phyloP scores from a whole-genome alignment of 2,797 vertebrate genomes.

The Novumbra hubbsi region DNA sequence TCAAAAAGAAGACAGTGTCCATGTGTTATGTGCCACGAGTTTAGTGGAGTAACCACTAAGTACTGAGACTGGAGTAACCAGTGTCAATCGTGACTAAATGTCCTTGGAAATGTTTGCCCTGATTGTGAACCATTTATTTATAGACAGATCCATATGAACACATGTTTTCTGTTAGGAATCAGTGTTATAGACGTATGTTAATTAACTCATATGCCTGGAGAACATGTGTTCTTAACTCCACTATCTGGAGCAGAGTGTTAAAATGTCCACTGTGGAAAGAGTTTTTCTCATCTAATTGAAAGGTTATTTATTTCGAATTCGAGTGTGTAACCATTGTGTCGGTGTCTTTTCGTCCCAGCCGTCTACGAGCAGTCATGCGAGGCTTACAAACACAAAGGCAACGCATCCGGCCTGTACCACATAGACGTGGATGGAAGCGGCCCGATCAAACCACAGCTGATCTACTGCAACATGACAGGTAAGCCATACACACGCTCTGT shows the following conservation, averaged over 20 bases:
- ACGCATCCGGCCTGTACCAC: slow-evolving; percentile 86
- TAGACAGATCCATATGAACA: not conserved
- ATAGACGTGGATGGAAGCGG: slow-evolving; percentile 94
- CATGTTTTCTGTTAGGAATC: not conserved
- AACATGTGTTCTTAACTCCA: not conserved
- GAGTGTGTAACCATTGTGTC: not conserved
- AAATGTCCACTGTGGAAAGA: not conserved
- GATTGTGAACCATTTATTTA: no score
- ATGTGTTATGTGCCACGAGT: no score
- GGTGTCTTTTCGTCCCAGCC: slow-evolving; percentile 65
- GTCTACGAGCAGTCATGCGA: slow-evolving; percentile 92
- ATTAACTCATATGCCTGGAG: not conserved
- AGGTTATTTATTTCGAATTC: not conserved
- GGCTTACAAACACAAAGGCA: slow-evolving; percentile 92
- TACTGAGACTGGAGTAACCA: no score
- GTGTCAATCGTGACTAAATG: no score
- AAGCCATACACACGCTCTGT: slow-evolving; percentile 42
- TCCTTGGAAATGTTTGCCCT: no score
- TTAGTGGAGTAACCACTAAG: no score
- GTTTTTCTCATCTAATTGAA: no score
- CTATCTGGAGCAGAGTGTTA: not conserved
- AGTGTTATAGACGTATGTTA: not conserved
- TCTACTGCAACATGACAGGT: slow-evolving; percentile 98
- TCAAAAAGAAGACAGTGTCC: no score
- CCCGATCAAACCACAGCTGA: slow-evolving; percentile 81